A percentile compares a stretch with the other conserved stretches of the same genome.
phyloP scores from a whole-genome alignment of 2,888 invertebrate genomes.

The Cenopis cana region DNA sequence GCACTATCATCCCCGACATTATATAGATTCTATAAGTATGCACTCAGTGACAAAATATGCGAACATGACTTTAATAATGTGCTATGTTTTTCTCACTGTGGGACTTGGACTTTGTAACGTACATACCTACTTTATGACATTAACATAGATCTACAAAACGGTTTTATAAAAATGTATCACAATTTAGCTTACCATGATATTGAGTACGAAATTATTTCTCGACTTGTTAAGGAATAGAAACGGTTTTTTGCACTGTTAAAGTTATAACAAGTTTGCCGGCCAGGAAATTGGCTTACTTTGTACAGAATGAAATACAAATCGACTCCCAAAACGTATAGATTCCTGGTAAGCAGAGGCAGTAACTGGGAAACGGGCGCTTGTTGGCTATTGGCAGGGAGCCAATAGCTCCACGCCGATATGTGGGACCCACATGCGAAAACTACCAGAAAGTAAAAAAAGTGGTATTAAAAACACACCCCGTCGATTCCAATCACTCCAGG shows the following conservation, averaged over 20 bases:
- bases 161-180: too few species aligned
- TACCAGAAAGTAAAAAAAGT: slow-evolving; percentile 38
- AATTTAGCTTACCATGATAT: too few species aligned
- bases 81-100: too few species aligned
- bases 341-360: slow-evolving; percentile 36
- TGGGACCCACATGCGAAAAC: slow-evolving; percentile 41
- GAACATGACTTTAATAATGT: too few species aligned
- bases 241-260: neutral
- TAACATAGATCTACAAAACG: too few species aligned
- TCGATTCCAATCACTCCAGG: slow-evolving; percentile 42
- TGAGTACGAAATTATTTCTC: too few species aligned
- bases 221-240: too few species aligned
- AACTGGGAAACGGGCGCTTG: slow-evolving; percentile 36
- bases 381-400: slow-evolving; percentile 37
- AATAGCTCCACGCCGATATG: slow-evolving; percentile 31
- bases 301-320: slow-evolving; percentile 23
- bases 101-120: too few species aligned
- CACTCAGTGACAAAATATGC: too few species aligned
- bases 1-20: too few species aligned
- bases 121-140: too few species aligned
- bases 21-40: too few species aligned
- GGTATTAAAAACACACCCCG: slow-evolving; percentile 40
- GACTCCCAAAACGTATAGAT: slow-evolving; percentile 29
- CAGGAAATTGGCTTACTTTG: slow-evolving; percentile 25
- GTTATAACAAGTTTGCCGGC: neutral